These are phyloP conservation scores for Augochlora pura DNA, from an alignment of 1,140 invertebrate species.

Conservation along the genomic window DNA sequence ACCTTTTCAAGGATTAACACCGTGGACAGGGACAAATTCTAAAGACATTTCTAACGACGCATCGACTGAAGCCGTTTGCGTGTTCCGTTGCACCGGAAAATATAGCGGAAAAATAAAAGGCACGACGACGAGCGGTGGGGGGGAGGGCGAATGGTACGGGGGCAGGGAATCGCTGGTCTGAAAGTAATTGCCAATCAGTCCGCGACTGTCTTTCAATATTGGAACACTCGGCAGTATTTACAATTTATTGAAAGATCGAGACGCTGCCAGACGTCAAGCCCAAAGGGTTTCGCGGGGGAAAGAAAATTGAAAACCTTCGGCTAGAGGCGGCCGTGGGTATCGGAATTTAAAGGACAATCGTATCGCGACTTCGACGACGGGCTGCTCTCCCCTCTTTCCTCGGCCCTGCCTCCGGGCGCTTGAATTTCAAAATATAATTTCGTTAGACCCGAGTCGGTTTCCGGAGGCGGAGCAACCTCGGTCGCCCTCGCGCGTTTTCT, in stretches of 20 bases:
- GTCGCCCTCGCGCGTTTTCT: slow-evolving; percentile 33
- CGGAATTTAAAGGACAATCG: slow-evolving; percentile 39
- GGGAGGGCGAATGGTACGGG: not conserved
- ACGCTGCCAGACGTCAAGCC: slow-evolving; percentile 15
- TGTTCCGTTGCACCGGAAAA: not conserved
- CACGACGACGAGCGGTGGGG: not conserved
- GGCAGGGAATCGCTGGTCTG: slow-evolving; percentile 39
- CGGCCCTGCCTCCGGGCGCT: too few relatives aligned
- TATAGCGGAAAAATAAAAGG: slow-evolving; percentile 40
- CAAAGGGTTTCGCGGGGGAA: slow-evolving; percentile 36
- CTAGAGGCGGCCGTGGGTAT: slow-evolving; percentile 21
- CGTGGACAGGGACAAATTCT: not conserved
- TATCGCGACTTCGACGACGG: too few relatives aligned
- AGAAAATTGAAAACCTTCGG: slow-evolving; percentile 38
- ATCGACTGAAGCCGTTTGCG: not conserved
- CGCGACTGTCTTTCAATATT: slow-evolving; percentile 60
- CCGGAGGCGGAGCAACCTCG: slow-evolving; percentile 18
- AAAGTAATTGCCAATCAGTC: slow-evolving; percentile 58
- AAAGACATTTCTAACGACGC: not conserved
- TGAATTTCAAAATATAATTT: slow-evolving; percentile 16
- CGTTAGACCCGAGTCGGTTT: too few relatives aligned
- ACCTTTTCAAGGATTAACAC: not conserved
- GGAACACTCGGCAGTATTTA: slow-evolving; percentile 50
- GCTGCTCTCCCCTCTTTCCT: not conserved
- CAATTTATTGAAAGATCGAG: slow-evolving; percentile 58